Percentiles rank a stretch among this genome's conserved stretches.
phyloP scores from a whole-genome alignment of 2,888 invertebrate species.

The Glyphotaelius pellucidus region DNA sequence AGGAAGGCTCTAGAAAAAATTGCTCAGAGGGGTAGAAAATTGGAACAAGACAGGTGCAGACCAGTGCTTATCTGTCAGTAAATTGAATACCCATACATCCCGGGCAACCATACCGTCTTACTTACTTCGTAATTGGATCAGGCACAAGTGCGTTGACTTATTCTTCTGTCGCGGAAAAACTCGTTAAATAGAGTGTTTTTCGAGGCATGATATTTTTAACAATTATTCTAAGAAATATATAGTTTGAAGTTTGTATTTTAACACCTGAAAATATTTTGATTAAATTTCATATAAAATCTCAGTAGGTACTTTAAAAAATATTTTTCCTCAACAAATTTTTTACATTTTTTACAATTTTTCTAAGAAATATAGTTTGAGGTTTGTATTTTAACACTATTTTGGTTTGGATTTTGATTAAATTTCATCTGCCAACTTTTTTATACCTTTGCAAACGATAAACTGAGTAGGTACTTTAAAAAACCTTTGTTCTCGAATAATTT shows the following conservation, averaged over 20 bases:
- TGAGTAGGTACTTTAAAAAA: too few species aligned
- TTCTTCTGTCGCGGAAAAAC: neutral
- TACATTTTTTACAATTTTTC: too few species aligned
- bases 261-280: neutral
- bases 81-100: neutral
- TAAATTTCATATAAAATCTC: neutral
- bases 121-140: neutral
- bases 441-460: too few species aligned
- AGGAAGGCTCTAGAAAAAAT: constrained; percentile 51
- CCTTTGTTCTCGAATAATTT: too few species aligned
- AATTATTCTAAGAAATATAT: neutral
- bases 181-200: neutral
- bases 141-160: neutral
- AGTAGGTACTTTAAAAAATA: too few species aligned
- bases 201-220: neutral
- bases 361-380: too few species aligned
- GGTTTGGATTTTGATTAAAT: too few species aligned
- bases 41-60: constrained; percentile 63
- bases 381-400: too few species aligned
- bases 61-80: constrained; percentile 45
- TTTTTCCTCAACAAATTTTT: too few species aligned
- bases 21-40: constrained; percentile 62
- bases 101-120: neutral
- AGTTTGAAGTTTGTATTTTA: neutral
- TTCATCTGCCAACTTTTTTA: too few species aligned